Evolutionary conservation across 2,113 vertebrate species (phyloP), one percentile per base, ranked within the genome.

Genomic region (Marmota monax): DNA sequence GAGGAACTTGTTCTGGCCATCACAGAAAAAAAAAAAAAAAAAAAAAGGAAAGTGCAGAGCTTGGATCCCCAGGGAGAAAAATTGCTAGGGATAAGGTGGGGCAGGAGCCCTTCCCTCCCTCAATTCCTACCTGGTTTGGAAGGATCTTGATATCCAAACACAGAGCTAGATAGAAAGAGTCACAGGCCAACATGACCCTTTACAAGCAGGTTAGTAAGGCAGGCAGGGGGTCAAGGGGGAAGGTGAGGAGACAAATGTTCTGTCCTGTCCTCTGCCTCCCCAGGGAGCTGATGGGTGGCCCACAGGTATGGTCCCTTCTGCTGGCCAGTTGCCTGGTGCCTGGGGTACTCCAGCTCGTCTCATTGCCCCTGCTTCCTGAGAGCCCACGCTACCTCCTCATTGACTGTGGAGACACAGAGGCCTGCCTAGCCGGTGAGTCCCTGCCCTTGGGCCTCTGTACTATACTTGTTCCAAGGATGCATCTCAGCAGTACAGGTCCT

Each of bases 331-430:
- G 99, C 74, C 98, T 98, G 32, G 97, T 99, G 65, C 99, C 99
- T 1, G 99, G 98, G 45, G 37, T 99, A n/a, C 98, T 99, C 84
- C 99, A 99, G 98, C 98, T 99, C 32, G 83, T 98, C 14, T 98
- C 98, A 78, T 98, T 99, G 96, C 99, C 99, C 3, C 99, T 99
- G 99, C 98, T 99, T 90, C 99, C 99, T 11, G 99, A 99, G 97
- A 99, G 99, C 92, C 99, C 99, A 25, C 98, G 99, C 32, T 99
- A 99, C 96, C 98, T 99, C 93, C 98, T 99, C 96, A 99, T 99
- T 65, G 99, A 99, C 98, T 51, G 97, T 78, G 99, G 98, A 34
- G 99, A 99, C 94, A 98, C 99, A 29, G 98, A 99, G 37, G 98
- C 99, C 94, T 99, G 99, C 95, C 95, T 99, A 56, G 97, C 98